phyloP scores from a whole-genome alignment of 2,113 vertebrate species.

The Lycocorax pyrrhopterus region DNA sequence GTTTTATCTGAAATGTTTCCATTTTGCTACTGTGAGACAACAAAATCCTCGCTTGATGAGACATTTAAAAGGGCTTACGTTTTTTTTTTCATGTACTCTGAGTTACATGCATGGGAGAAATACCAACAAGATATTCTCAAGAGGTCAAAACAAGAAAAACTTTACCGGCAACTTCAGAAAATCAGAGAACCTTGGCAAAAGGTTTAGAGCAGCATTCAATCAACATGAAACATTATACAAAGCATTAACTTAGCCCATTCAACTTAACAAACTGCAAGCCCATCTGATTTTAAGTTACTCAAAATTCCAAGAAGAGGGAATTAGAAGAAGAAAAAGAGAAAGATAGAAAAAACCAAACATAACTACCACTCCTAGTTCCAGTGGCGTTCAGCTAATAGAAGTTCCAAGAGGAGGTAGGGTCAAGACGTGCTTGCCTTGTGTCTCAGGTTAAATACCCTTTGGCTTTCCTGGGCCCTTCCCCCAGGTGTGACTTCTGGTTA shows the following conservation, averaged over 20 bases:
- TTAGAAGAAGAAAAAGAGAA: neutral
- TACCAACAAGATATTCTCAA: neutral
- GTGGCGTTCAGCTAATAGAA: neutral
- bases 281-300: neutral
- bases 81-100: neutral
- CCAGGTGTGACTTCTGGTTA: neutral
- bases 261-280: neutral
- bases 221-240: neutral
- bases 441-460: neutral
- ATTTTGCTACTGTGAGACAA: neutral
- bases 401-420: neutral
- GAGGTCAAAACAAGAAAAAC: neutral
- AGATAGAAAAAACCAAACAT: neutral
- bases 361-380: neutral
- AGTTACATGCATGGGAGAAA: neutral
- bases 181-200: neutral
- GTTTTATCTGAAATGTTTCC: neutral
- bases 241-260: neutral
- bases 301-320: neutral
- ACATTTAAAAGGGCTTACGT: neutral
- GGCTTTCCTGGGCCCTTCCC: neutral
- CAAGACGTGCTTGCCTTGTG: neutral
- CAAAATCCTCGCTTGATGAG: neutral
- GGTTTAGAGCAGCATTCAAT: neutral
- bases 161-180: neutral